phyloP scores from a whole-genome alignment of 2,888 invertebrate genomes.

The Rotaria magnacalcarata region DNA sequence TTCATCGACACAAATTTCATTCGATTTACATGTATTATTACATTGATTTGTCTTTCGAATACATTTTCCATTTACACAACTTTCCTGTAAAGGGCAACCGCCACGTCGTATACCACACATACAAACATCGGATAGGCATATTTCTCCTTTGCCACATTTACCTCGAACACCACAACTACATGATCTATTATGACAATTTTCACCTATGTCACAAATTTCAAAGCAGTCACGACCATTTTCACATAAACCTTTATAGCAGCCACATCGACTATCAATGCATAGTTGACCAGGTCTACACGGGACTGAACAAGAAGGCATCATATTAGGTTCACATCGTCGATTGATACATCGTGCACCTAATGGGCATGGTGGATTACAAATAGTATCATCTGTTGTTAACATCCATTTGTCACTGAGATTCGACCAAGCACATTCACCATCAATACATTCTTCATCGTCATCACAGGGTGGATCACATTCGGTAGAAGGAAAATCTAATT shows the following conservation, averaged over 20 bases:
- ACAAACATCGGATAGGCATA: background rate
- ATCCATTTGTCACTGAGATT: background rate
- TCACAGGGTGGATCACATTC: background rate
- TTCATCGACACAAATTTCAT: background rate
- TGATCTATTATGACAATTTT: background rate
- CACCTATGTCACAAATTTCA: background rate
- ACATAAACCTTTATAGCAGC: background rate
- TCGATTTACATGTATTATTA: background rate
- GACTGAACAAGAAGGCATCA: background rate
- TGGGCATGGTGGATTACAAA: background rate
- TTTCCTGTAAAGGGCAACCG: background rate
- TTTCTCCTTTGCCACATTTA: background rate
- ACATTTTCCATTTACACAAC: background rate
- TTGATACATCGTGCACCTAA: background rate
- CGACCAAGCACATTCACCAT: background rate
- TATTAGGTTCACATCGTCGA: background rate
- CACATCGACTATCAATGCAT: background rate
- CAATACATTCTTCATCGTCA: background rate
- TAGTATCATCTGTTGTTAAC: background rate
- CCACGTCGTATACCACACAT: background rate
- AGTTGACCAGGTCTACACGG: background rate
- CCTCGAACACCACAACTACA: slow-evolving; percentile 3
- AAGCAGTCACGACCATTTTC: background rate
- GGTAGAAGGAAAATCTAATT: background rate
- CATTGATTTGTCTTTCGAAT: background rate